Evolutionary conservation across 1,140 invertebrate genomes (phyloP).

Genomic region (Papilio polyxenes): DNA sequence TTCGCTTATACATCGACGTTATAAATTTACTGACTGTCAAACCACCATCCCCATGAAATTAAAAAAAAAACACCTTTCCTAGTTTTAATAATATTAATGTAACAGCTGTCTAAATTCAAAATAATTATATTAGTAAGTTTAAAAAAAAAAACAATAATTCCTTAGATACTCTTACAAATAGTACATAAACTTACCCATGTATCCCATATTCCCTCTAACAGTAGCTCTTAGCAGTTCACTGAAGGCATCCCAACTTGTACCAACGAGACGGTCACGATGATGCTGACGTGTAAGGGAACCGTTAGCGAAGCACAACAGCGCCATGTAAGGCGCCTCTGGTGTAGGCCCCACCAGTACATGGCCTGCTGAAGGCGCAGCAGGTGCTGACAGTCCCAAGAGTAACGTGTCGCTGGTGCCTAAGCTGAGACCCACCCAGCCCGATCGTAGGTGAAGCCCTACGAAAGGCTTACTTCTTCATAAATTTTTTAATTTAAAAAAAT

Average conservation of each 20-base stretch:
- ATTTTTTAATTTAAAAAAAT: no score
- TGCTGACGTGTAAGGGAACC: conserved; percentile 94
- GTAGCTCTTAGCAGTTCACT: conserved; percentile 90
- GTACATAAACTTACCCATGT: conserved; percentile 84
- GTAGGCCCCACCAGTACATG: conserved; percentile 95
- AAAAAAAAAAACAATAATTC: no score
- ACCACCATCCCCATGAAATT: no score
- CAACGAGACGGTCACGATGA: conserved; percentile 88
- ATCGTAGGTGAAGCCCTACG: conserved; percentile 88
- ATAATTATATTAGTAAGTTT: no score
- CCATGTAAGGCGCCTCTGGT: conserved; percentile 89
- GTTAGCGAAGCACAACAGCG: conserved; percentile 96
- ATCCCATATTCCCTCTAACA: conserved; percentile 95
- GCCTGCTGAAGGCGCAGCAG: conserved; percentile 86
- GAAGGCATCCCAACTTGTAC: conserved; percentile 92
- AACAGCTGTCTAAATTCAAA: no score
- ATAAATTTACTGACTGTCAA: no score
- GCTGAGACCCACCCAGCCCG: conserved; percentile 93
- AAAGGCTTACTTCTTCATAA: not conserved
- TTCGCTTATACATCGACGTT: no score
- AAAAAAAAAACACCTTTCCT: no score
- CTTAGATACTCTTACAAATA: no score
- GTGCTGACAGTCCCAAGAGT: conserved; percentile 88
- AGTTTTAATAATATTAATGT: no score
- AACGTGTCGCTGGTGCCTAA: conserved; percentile 96